Percentiles rank a stretch among this genome's conserved stretches.
Conservation (phyloP, 2,888 invertebrate species). For the Cynaeus angustus region DNA sequence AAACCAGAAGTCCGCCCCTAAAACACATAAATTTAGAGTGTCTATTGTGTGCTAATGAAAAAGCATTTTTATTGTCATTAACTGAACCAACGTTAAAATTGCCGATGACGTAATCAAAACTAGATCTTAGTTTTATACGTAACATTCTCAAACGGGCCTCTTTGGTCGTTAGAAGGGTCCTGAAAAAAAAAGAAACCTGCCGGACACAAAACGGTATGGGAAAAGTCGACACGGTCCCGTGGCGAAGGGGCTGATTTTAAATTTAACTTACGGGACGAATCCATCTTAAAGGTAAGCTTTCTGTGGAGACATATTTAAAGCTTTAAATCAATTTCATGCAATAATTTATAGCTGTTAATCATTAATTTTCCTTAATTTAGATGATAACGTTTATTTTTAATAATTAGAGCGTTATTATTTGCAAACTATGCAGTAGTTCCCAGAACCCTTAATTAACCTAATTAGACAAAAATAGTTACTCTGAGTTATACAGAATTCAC, state of each 20-base stretch:
- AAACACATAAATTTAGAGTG: conserved; percentile 44
- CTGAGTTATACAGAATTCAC: neutral
- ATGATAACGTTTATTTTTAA: neutral
- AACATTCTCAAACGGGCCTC: conserved; percentile 48
- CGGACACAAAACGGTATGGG: conserved; percentile 48
- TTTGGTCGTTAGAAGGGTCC: conserved; percentile 48
- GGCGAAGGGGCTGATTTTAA: conserved; percentile 34
- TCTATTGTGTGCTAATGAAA: conserved; percentile 39
- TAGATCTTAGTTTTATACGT: conserved; percentile 37
- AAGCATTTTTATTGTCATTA: conserved; percentile 49
- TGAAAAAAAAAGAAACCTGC: conserved; percentile 39
- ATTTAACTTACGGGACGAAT: conserved; percentile 14
- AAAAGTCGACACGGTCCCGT: conserved; percentile 45
- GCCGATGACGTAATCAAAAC: conserved; percentile 44
- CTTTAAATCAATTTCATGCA: conserved; percentile 21
- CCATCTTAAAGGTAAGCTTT: neutral
- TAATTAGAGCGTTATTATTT: conserved; percentile 4
- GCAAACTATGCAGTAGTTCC: neutral
- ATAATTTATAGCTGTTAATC: neutral
- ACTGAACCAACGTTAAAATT: conserved; percentile 47
- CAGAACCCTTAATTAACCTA: conserved; percentile 2
- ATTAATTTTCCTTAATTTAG: conserved; percentile 1
- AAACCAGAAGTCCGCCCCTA: conserved; percentile 34
- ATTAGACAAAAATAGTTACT: neutral
- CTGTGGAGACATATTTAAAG: conserved; percentile 22